Evolutionary conservation across 2,888 invertebrate species (phyloP), one percentile per base, ranked within the genome.

Genomic region (Rhodophaea formosa): DNA sequence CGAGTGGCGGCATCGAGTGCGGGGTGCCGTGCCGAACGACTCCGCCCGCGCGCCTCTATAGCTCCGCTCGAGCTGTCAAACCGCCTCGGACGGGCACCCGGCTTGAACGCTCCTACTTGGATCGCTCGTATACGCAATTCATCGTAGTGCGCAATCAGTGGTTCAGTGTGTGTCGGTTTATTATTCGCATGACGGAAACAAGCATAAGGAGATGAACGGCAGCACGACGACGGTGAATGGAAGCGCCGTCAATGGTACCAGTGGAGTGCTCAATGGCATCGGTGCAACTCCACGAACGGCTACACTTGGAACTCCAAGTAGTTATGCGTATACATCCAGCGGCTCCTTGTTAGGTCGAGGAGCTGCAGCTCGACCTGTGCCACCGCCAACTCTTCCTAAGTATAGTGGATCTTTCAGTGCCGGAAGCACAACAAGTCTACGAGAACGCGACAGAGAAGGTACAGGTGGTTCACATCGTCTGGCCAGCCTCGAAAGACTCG

Each of bases 401-500:
- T 96, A 96, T 80, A 95, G 95, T 72, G 94, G 95, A 59, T 95
- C 95, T 67, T 95, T 95, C 79, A 95, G 94, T 76, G 95, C 95
- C 61, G 95, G 95, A 53, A 94, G 93, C 67, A 93, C 86, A 84
- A 93, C 93, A 57, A 94, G 92, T 57, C 83, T 93, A 49, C 87
- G 95, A 60, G 94, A 93, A 70, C 92, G 95, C 61, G 95, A 95
- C 66, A 80, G 90, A 62, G 95, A 95, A 75, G 93, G 94, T 69
- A 89, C 94, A 64, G 95, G 95, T 69, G 95, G 95, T 72, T 96
- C 96, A 57, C 96, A 96, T 86, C 92, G 94, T 64, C 92, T 96
- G 70, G 95, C 96, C 57, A 96, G 96, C 80, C 93, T 97, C 64
- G 97, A 97, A 85, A 93, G 96, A 79, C 92, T 97, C 76, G 96